Evolutionary conservation across 1,140 invertebrate species (phyloP).

Genomic region (Chironomus striatipennis): DNA sequence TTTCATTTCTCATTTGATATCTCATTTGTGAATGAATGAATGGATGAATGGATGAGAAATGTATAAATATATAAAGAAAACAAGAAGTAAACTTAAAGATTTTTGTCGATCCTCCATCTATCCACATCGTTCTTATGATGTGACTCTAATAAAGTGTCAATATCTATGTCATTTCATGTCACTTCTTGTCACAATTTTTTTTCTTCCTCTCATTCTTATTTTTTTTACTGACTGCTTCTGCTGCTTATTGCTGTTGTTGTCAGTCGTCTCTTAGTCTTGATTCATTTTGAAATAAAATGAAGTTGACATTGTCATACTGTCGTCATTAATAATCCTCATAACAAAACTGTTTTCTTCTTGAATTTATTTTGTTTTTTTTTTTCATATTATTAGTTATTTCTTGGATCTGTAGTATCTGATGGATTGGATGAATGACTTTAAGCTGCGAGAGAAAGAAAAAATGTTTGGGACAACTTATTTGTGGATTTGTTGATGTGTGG

Average conservation of each 20-base stretch:
- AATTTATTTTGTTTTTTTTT: neutral
- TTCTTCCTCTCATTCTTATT: neutral
- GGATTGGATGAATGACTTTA: too few relatives aligned
- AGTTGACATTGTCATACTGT: slow-evolving; percentile 1
- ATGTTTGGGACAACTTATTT: too few relatives aligned
- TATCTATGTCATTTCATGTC: slow-evolving; percentile 13
- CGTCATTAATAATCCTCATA: slow-evolving; percentile 13
- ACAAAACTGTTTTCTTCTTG: neutral
- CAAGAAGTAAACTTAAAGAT: neutral
- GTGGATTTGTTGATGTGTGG: too few relatives aligned
- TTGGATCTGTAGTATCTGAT: too few relatives aligned
- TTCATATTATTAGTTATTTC: neutral
- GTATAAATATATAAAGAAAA: too few relatives aligned
- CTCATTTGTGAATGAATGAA: slow-evolving; percentile 2
- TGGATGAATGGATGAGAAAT: neutral
- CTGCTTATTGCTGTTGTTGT: too few relatives aligned
- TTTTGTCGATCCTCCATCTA: neutral
- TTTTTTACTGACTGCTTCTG: neutral
- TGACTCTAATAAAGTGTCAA: neutral
- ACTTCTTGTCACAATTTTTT: slow-evolving; percentile 6
- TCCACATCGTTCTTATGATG: too few relatives aligned
- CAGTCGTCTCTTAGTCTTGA: too few relatives aligned
- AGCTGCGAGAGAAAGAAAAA: too few relatives aligned
- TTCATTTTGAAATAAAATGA: neutral
- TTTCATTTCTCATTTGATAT: neutral